A percentile compares a stretch with the other conserved stretches of the same genome.
Conservation (phyloP, 2,888 invertebrate genomes). For the Brenthis hecate region DNA sequence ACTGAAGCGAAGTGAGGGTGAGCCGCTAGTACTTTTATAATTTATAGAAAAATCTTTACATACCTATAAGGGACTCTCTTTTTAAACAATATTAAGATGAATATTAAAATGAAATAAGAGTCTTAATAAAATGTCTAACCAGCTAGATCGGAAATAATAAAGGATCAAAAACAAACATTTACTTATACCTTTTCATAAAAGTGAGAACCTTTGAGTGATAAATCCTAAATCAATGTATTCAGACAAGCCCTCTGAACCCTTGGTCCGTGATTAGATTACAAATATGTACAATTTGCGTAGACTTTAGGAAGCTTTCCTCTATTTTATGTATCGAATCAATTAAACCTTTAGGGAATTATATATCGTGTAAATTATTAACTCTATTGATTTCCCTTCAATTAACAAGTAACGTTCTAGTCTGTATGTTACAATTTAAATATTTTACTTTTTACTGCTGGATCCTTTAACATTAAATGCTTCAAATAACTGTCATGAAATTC, state of each 20-base stretch:
- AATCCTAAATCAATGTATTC: slow-evolving; percentile 35
- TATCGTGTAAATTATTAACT: slow-evolving; percentile 19
- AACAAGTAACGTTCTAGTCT: not conserved
- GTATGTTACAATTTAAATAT: too few species aligned
- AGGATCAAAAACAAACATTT: not conserved
- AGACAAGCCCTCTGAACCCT: slow-evolving; percentile 30
- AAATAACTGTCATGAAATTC: too few species aligned
- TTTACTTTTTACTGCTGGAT: too few species aligned
- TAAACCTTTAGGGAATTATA: slow-evolving; percentile 27
- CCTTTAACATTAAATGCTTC: too few species aligned
- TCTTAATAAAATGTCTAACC: not conserved
- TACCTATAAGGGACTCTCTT: not conserved
- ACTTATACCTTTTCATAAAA: slow-evolving; percentile 13
- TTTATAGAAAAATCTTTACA: too few species aligned
- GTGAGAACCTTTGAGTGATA: slow-evolving; percentile 20
- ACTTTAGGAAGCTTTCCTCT: slow-evolving; percentile 32
- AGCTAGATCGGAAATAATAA: not conserved
- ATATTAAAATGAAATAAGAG: not conserved
- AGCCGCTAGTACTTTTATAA: too few species aligned
- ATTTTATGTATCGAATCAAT: slow-evolving; percentile 32
- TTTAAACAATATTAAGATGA: not conserved
- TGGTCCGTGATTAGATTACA: slow-evolving; percentile 41
- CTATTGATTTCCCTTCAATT: slow-evolving; percentile 5
- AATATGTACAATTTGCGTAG: slow-evolving; percentile 37
- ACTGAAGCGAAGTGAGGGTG: too few species aligned